Conservation (phyloP, 2,113 vertebrate species). For the Eurystomus gularis region DNA sequence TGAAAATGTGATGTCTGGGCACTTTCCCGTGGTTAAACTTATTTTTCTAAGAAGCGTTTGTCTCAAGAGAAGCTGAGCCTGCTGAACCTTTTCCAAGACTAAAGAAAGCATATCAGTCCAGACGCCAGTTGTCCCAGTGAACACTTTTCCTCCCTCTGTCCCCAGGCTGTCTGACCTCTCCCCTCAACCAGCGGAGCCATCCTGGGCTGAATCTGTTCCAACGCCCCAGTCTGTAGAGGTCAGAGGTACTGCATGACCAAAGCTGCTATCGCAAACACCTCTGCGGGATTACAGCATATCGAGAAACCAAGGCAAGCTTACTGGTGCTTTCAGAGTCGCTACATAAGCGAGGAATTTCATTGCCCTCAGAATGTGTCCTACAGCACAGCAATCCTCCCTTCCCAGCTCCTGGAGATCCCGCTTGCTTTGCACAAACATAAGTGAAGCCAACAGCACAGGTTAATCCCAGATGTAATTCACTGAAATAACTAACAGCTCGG, state of each 20-base stretch:
- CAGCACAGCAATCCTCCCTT: background rate
- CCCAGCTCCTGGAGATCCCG: background rate
- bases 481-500: background rate
- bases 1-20: conserved; percentile 44
- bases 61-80: conserved; percentile 36
- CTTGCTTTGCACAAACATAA: background rate
- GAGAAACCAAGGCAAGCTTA: background rate
- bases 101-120: conserved; percentile 32
- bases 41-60: conserved; percentile 32
- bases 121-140: conserved; percentile 4
- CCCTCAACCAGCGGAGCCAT: background rate
- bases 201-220: background rate
- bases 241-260: background rate
- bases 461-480: background rate
- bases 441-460: background rate
- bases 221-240: background rate
- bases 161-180: conserved; percentile 35
- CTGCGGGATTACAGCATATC: background rate
- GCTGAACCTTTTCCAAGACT: conserved; percentile 41
- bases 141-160: background rate
- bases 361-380: background rate
- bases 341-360: background rate
- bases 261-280: background rate
- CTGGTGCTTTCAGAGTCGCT: background rate
- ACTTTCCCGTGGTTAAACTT: conserved; percentile 35